These are phyloP conservation scores for Nebria salina DNA, from an alignment of 2,888 invertebrate genomes.

Conservation along the genomic window DNA sequence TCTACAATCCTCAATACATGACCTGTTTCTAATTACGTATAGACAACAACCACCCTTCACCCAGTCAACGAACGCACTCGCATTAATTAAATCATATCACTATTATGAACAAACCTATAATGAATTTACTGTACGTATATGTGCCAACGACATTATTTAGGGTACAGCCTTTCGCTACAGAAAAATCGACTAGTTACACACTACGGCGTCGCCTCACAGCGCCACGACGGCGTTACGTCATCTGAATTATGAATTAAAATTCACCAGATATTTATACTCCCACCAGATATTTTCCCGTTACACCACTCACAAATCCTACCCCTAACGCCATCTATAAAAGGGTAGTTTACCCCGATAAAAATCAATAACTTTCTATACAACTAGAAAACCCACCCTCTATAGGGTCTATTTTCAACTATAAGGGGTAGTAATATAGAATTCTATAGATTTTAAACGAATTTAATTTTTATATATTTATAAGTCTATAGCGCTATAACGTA, in stretches of 20 bases:
- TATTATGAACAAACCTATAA: neutral
- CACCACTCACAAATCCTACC: neutral
- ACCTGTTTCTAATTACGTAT: neutral
- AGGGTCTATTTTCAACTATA: too few relatives aligned
- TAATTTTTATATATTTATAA: too few relatives aligned
- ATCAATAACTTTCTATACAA: too few relatives aligned
- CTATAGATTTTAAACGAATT: too few relatives aligned
- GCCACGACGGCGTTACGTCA: slow-evolving; percentile 54
- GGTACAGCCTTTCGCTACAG: slow-evolving; percentile 48
- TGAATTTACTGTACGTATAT: neutral
- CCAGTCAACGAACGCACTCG: neutral
- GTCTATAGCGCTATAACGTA: too few relatives aligned
- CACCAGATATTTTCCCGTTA: neutral
- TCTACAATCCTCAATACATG: slow-evolving; percentile 26
- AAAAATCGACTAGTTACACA: slow-evolving; percentile 62
- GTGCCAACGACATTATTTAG: neutral
- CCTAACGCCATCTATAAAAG: neutral
- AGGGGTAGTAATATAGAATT: too few relatives aligned
- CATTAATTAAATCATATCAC: slow-evolving; percentile 9
- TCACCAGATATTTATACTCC: slow-evolving; percentile 22
- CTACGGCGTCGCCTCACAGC: slow-evolving; percentile 55
- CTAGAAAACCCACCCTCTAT: too few relatives aligned
- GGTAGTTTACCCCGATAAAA: neutral
- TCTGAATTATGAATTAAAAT: slow-evolving; percentile 45
- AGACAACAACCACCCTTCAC: neutral